A percentile compares a stretch with the other conserved stretches of the same genome.
Conservation (phyloP, 2,797 vertebrate species). For the Protonibea diacanthus region DNA sequence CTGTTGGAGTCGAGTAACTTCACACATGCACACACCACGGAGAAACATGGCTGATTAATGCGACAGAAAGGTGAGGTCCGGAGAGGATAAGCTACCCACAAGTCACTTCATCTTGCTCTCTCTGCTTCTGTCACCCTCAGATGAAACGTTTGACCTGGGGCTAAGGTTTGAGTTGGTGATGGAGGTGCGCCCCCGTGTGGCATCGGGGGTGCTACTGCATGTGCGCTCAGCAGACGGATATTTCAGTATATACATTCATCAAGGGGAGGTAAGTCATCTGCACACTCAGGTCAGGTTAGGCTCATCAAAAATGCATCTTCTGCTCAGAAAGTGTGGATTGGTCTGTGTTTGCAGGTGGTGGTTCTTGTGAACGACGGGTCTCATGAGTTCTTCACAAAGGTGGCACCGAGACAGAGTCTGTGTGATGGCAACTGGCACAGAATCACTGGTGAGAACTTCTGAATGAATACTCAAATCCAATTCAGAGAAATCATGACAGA, state of each 20-base stretch:
- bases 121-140: conserved; percentile 73
- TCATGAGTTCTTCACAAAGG: conserved; percentile 89
- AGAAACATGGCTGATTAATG: conserved; percentile 32
- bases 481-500: no score
- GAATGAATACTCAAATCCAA: background rate
- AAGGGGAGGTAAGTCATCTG: conserved; percentile 85
- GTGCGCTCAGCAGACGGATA: conserved; percentile 85
- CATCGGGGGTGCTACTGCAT: conserved; percentile 91
- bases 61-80: conserved; percentile 9
- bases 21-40: conserved; percentile 33
- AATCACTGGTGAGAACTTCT: conserved; percentile 87
- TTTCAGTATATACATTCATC: conserved; percentile 90
- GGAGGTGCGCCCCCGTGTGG: conserved; percentile 93
- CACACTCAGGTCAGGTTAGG: background rate
- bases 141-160: conserved; percentile 91
- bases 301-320: background rate
- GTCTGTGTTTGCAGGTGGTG: conserved; percentile 84
- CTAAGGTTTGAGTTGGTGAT: conserved; percentile 91
- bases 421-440: conserved; percentile 94
- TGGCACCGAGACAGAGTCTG: conserved; percentile 87
- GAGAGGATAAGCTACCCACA: background rate
- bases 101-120: conserved; percentile 26
- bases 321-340: background rate
- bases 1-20: conserved; percentile 66
- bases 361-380: conserved; percentile 90